Base-by-base conservation (phyloP, 1,140 invertebrate genomes). In the Cylas formicarius region DNA sequence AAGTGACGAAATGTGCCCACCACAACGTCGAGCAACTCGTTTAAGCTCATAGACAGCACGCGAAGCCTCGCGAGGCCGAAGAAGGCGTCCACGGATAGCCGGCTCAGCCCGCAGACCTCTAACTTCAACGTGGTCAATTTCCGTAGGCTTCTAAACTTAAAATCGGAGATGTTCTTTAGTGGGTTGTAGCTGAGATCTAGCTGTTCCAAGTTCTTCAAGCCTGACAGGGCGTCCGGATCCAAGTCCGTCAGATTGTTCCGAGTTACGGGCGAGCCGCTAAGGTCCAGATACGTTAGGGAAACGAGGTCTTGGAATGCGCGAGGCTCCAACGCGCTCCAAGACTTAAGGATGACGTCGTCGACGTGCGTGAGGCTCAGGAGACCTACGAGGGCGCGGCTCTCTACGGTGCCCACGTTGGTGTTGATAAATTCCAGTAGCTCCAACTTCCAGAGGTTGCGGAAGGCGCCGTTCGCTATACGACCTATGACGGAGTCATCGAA, bases 161-260 rank as follows among this genome's bases (percentile, higher is more conserved):
- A 17, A 10, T 13, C 3, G 9, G 20, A 9, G 7, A 47, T 7
- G 16, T 16, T 10, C 11, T 4, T 34, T 5, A 47, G 11, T 2
- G 14, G 20, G 23, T 47, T 47, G n/a, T 40, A 10, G 14, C 45
- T 47, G 7, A 47, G 22, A 34, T 47, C 31, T 7, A 47, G 11
- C 8, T 11, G 5, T 3, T 26, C 4, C 22, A 47, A 17, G 4
- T 13, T n/a, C 28, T 26, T 9, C 20, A 47, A 13, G 6, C 20
- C 35, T 24, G 21, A 21, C 21, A 46, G 40, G 4, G 36, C 34
- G 16, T 7, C 8, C 1, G 32, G n/a, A 9, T 24, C 3, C 1
- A 46, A 23, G n/a, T 14, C 8, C 11, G 8, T 39, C 23, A 46
- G 13, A 10, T 21, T 5, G 16, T 46, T 46, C 7, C 9, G 5